Conservation (phyloP, 2,113 vertebrate species). For the Calonectris borealis region DNA sequence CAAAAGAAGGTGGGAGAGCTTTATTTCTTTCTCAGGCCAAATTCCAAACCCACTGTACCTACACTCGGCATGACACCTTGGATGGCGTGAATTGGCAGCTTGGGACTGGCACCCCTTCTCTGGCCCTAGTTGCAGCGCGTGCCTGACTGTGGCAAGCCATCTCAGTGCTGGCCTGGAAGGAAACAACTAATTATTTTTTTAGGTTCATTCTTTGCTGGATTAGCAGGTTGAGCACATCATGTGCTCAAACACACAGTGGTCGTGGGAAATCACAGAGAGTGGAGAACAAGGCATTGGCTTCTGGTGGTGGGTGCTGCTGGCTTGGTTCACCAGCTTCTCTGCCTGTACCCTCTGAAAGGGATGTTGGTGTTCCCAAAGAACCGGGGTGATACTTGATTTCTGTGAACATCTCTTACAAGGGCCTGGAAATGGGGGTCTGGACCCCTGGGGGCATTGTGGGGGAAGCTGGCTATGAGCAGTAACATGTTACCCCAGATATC, state of each 20-base stretch:
- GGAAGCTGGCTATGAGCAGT: not conserved
- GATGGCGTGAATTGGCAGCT: not conserved
- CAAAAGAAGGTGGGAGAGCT: not conserved
- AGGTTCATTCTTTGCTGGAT: not conserved
- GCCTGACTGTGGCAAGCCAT: not conserved
- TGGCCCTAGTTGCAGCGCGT: not conserved
- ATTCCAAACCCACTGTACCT: not conserved
- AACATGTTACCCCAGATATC: not conserved
- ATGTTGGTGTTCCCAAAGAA: not conserved
- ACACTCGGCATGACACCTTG: not conserved
- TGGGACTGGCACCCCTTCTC: not conserved
- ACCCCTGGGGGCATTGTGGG: too few species aligned
- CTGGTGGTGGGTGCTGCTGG: not conserved
- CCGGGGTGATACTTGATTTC: not conserved
- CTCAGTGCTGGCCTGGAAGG: not conserved
- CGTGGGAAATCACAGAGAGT: not conserved
- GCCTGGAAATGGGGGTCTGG: not conserved
- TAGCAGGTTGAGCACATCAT: not conserved
- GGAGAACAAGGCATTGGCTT: not conserved
- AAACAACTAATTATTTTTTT: not conserved
- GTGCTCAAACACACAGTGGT: not conserved
- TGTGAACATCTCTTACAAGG: not conserved
- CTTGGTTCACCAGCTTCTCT: not conserved
- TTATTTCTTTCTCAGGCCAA: not conserved
- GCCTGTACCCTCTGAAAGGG: not conserved